Conservation (phyloP, 2,888 invertebrate genomes). For the Anarsia innoxiella region DNA sequence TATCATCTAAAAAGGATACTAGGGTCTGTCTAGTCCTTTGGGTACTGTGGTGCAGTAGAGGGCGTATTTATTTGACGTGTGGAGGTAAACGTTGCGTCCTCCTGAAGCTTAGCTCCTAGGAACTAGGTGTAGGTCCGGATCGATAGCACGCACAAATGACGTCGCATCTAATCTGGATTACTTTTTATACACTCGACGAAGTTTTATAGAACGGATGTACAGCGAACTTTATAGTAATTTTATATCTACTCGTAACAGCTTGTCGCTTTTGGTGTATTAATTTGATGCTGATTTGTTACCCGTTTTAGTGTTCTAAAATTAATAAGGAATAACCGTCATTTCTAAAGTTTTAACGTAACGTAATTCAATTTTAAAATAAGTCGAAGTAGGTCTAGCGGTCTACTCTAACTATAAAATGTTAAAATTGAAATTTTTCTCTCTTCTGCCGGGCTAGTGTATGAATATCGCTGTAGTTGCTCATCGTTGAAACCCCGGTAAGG, state of each 20-base stretch:
- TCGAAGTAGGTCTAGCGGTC: conserved; percentile 27
- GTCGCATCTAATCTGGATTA: conserved; percentile 20
- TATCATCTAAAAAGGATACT: too few species aligned
- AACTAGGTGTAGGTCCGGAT: conserved; percentile 1
- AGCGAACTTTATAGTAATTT: conserved; percentile 22
- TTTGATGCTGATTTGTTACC: conserved; percentile 44
- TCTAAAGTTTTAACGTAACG: conserved; percentile 39
- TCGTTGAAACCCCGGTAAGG: not conserved
- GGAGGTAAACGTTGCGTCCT: not conserved
- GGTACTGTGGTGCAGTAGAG: too few species aligned
- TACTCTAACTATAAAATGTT: conserved; percentile 20
- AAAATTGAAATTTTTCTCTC: not conserved
- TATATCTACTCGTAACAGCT: conserved; percentile 29
- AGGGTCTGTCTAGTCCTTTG: too few species aligned
- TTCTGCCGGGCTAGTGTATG: not conserved
- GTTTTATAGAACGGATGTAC: conserved; percentile 24
- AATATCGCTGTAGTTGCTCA: not conserved
- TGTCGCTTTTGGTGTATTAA: conserved; percentile 53
- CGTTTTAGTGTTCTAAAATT: conserved; percentile 41
- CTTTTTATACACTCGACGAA: conserved; percentile 19
- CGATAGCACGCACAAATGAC: conserved; percentile 51
- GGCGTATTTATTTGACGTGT: not conserved
- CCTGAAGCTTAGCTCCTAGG: conserved; percentile 1
- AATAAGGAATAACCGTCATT: conserved; percentile 27
- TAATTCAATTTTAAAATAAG: conserved; percentile 22